phyloP scores from a whole-genome alignment of 2,888 invertebrate genomes.

The Chelonus formosanus region DNA sequence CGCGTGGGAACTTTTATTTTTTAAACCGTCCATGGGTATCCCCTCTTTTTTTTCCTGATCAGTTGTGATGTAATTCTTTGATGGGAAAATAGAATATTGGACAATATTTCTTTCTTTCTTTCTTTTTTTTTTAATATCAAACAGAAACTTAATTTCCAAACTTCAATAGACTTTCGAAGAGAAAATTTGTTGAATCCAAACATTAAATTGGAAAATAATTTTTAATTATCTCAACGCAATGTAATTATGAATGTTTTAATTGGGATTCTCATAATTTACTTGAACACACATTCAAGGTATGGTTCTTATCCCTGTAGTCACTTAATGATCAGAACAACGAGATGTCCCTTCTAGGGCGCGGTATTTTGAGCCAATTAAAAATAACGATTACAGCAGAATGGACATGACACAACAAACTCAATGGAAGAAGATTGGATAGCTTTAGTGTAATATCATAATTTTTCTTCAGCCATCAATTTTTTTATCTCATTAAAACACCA shows the following conservation, averaged over 20 bases:
- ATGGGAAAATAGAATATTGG: slow-evolving; percentile 13
- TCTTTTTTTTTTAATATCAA: no score
- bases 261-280: not conserved
- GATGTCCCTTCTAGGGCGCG: slow-evolving; percentile 39
- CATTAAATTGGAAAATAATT: not conserved
- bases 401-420: slow-evolving; percentile 15
- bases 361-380: slow-evolving; percentile 54
- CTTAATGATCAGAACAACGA: slow-evolving; percentile 20
- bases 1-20: slow-evolving; percentile 44
- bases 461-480: slow-evolving; percentile 36
- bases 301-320: not conserved
- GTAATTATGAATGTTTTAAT: not conserved
- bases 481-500: not conserved
- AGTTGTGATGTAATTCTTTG: slow-evolving; percentile 19
- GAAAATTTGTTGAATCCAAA: no score
- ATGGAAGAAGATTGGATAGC: slow-evolving; percentile 28
- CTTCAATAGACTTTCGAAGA: no score
- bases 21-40: slow-evolving; percentile 39
- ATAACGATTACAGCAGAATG: slow-evolving; percentile 49
- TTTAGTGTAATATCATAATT: slow-evolving; percentile 46
- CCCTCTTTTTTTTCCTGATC: slow-evolving; percentile 34
- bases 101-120: slow-evolving; percentile 6
- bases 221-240: not conserved
- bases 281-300: not conserved
- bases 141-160: no score